phyloP scores from a whole-genome alignment of 37 sponge, comb jelly and placozoan species.

The Beroe ovata region DNA sequence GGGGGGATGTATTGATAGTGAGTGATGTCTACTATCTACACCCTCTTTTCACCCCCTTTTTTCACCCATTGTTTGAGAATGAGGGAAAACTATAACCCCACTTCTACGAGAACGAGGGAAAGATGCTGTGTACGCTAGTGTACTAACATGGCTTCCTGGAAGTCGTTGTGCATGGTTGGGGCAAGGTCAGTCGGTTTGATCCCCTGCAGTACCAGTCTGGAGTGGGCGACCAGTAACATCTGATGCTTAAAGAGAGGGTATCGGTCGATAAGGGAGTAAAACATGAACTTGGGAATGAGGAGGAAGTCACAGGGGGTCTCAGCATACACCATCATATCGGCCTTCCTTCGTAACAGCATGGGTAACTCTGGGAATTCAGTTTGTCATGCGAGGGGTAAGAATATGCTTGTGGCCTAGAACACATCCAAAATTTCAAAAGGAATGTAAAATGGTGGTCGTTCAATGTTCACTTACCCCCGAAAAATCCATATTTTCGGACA shows the following conservation, averaged over 20 bases:
- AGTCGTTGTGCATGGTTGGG: conserved; percentile 23
- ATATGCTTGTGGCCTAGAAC: too few species aligned
- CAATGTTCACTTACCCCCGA: conserved; percentile 31
- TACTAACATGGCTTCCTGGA: conserved; percentile 29
- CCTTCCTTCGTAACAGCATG: conserved; percentile 21
- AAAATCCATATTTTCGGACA: conserved; percentile 29
- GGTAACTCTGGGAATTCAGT: conserved; percentile 49
- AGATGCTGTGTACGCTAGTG: background rate
- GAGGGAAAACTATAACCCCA: background rate
- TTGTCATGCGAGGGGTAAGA: too few species aligned
- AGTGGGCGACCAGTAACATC: conserved; percentile 41
- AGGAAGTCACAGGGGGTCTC: conserved; percentile 43
- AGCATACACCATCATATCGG: conserved; percentile 53
- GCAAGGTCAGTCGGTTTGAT: background rate
- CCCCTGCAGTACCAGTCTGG: conserved; percentile 22
- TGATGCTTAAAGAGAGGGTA: conserved; percentile 32
- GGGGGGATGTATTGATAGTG: too few species aligned
- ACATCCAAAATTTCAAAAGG: too few species aligned
- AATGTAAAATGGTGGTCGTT: too few species aligned
- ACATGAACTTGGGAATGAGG: conserved; percentile 51
- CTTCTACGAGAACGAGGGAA: too few species aligned
- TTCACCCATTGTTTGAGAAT: background rate
- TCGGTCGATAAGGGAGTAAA: conserved; percentile 43
- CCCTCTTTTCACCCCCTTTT: too few species aligned
- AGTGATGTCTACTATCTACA: too few species aligned